Percentiles rank a stretch among this genome's conserved stretches.
phyloP scores from a whole-genome alignment of 2,113 vertebrate genomes.

The Benitochromis conjunctus region DNA sequence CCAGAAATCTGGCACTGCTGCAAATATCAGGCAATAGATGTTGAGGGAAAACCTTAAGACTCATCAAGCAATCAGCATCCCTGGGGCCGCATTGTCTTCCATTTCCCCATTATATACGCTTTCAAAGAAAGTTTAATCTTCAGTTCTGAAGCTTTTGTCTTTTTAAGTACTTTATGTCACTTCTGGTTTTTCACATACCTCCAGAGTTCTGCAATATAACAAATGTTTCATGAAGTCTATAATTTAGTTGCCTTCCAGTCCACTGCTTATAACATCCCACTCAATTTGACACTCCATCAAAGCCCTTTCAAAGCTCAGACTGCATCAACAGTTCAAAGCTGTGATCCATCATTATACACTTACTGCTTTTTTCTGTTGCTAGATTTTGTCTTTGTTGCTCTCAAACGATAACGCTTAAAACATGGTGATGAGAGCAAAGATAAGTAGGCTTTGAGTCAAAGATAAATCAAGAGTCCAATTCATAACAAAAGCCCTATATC shows the following conservation, averaged over 20 bases:
- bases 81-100: neutral
- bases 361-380: neutral
- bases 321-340: constrained; percentile 18
- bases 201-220: neutral
- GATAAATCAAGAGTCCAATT: neutral
- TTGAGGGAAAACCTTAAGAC: neutral
- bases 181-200: neutral
- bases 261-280: constrained; percentile 5
- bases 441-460: neutral
- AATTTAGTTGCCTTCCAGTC: constrained; percentile 32
- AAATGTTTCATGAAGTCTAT: constrained; percentile 21
- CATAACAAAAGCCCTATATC: neutral
- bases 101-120: neutral
- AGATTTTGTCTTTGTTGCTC: neutral
- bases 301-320: neutral
- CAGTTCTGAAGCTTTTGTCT: neutral
- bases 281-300: constrained; percentile 29
- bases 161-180: neutral
- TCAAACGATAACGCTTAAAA: neutral
- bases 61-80: neutral
- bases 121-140: neutral
- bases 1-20: neutral
- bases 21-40: neutral
- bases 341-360: neutral
- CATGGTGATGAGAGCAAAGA: neutral